Conservation (phyloP, 2,113 vertebrate genomes). For the Solenodon paradoxus region DNA sequence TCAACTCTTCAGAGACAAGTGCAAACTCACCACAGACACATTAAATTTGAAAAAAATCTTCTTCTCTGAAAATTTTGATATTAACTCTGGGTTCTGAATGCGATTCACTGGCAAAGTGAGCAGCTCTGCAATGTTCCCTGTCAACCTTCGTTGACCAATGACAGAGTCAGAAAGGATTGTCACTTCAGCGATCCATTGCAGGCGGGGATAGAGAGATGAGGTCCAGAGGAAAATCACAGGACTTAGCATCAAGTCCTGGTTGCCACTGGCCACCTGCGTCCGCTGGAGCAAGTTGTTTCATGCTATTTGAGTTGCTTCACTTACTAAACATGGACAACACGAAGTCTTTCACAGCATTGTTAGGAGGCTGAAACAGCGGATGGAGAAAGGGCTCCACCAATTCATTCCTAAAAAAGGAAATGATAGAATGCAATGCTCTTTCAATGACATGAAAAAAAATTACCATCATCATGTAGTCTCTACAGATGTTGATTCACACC, state of each 20-base stretch:
- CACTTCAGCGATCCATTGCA: background rate
- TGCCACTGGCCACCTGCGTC: background rate
- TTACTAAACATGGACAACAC: background rate
- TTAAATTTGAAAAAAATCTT: background rate
- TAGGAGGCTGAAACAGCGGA: background rate
- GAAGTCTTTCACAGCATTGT: background rate
- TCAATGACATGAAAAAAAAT: no score
- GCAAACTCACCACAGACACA: background rate
- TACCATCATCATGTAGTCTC: no score
- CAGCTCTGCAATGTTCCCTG: background rate
- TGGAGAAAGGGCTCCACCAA: background rate
- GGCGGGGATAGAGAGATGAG: background rate
- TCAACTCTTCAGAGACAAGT: background rate
- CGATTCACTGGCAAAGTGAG: background rate
- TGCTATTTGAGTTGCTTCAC: background rate
- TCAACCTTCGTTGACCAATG: background rate
- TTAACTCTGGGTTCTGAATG: background rate
- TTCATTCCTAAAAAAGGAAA: no score
- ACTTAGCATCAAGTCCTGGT: background rate
- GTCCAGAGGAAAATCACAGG: background rate
- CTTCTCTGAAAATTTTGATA: background rate
- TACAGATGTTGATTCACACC: no score
- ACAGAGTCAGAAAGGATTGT: background rate
- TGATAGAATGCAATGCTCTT: no score
- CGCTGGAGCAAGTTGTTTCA: background rate